Base-by-base conservation (phyloP, 1,140 invertebrate genomes). In the Drosophila kohkoa region DNA sequence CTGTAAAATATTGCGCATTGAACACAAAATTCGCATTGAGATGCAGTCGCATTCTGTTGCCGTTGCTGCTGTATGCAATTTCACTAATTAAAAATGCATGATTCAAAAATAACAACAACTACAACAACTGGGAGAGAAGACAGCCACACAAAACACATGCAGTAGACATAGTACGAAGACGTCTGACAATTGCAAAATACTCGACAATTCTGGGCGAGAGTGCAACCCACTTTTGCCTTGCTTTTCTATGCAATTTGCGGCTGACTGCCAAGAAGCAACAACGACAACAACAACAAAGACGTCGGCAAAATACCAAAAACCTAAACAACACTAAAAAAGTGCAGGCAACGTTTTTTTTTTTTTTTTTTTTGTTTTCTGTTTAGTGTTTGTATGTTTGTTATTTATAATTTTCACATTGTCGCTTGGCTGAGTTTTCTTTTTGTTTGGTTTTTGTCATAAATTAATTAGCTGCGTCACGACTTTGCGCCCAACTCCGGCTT, bases 61-160 rank as follows among this genome's bases (percentile, higher is more conserved):
- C 10, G 46, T 64, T 70, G 15, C 43, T 58, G 63, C 59, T 64
- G 48, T 85, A 79, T 78, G 85, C 85, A 89, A 87, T 87, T 87
- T 87, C 70, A 80, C 83, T 87, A 87, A 87, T 87, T 87, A 87
- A 87, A 87, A 87, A 85, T 89, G 83, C 83, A 88, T 87, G 83
- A 87, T 87, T 87, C 77, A 89, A 80, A 87, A 73, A 88, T 79
- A 86, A 75, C 43, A 75, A 62, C 74, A 72, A 60, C 58, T 38
- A 65, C 63, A 63, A 48, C 65, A 60, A 49, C 5, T 45, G 63
- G 13, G n/a, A 66, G 30, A 32, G 30, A 38, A 38, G 35, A 4
- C 28, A 48, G 15, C 46, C 51, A 38, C 57, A 52, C 49, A 52
- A 41, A 48, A 46, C 35, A 38, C 57, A 58, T 28, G 11, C 32